phyloP scores from a whole-genome alignment of 1,140 invertebrate genomes.

The Cyclargus thomasi region DNA sequence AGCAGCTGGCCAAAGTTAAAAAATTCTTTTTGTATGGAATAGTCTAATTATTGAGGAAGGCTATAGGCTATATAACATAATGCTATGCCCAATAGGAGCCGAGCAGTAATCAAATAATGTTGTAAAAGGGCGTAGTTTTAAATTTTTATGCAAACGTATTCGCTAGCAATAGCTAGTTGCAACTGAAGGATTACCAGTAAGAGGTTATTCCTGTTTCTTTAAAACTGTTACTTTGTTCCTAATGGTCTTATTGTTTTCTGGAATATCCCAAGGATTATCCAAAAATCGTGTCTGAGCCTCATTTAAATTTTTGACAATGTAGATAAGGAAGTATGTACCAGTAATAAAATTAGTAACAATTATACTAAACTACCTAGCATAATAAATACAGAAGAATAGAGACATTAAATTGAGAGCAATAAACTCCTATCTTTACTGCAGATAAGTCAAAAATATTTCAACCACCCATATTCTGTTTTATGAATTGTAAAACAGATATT shows the following conservation, averaged over 20 bases:
- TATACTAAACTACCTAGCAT: too few species aligned
- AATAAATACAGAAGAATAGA: background rate
- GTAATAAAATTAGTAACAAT: too few species aligned
- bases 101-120: too few species aligned
- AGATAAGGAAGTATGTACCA: background rate
- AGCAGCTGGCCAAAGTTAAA: too few species aligned
- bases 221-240: background rate
- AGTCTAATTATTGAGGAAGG: too few species aligned
- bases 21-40: too few species aligned
- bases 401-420: background rate
- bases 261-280: background rate
- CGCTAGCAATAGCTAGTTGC: too few species aligned
- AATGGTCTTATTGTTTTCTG: background rate
- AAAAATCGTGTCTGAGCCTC: background rate
- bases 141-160: too few species aligned
- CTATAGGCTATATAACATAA: too few species aligned
- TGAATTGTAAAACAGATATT: background rate
- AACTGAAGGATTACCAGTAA: background rate
- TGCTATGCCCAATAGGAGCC: too few species aligned
- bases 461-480: background rate
- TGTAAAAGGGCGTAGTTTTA: too few species aligned
- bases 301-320: background rate
- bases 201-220: too few species aligned
- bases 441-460: background rate
- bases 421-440: background rate